A percentile compares a stretch with the other conserved stretches of the same genome.
phyloP scores from a whole-genome alignment of 2,888 invertebrate genomes.

The Andricus curvator region DNA sequence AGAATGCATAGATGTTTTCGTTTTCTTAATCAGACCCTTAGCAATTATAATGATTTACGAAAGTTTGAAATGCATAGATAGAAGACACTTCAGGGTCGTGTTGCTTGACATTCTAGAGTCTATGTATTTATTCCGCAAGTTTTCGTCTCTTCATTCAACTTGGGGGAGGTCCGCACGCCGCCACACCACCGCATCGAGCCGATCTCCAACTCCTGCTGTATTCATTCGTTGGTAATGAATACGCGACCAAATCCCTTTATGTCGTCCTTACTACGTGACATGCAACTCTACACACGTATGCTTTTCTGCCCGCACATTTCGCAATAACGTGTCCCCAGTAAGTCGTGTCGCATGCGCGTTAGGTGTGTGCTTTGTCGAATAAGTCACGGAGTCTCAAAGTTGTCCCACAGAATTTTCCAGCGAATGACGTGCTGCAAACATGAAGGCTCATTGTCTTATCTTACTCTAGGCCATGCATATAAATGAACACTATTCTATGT shows the following conservation, averaged over 20 bases:
- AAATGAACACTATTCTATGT: background rate
- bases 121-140: background rate
- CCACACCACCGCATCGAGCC: background rate
- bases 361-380: constrained; percentile 3
- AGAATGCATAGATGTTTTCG: too few species aligned
- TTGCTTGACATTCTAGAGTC: background rate
- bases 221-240: constrained; percentile 3
- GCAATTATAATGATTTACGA: too few species aligned
- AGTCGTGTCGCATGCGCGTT: background rate
- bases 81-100: too few species aligned
- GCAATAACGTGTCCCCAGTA: background rate
- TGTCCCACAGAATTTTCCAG: background rate
- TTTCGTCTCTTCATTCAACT: background rate
- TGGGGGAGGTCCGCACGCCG: background rate
- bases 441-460: background rate
- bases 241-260: background rate
- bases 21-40: too few species aligned
- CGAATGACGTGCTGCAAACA: background rate
- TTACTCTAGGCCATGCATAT: background rate
- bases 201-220: background rate
- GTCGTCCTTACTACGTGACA: background rate
- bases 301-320: background rate
- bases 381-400: background rate
- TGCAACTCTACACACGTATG: background rate
- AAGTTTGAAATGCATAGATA: too few species aligned